Evolutionary conservation across 2,888 invertebrate species (phyloP).

Genomic region (Holacanthella duospinosa): DNA sequence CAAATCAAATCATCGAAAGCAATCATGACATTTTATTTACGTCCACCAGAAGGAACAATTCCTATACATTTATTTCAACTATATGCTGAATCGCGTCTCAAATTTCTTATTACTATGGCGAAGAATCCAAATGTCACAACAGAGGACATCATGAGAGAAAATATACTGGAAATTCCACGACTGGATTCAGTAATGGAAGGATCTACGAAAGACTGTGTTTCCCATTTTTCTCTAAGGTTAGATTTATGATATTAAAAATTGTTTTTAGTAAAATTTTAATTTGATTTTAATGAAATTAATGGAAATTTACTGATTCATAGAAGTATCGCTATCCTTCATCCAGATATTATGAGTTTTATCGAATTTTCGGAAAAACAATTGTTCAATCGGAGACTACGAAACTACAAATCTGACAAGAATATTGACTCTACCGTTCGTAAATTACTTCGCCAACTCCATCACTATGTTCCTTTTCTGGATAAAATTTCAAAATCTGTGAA

Average conservation of each 20-base stretch:
- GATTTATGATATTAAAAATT: not conserved
- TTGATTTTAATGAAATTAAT: no score
- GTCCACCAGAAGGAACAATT: conserved; percentile 13
- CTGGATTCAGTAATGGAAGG: conserved; percentile 10
- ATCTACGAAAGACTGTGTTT: conserved; percentile 11
- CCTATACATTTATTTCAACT: not conserved
- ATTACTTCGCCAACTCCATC: not conserved
- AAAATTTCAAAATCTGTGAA: no score
- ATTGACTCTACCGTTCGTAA: not conserved
- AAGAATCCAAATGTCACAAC: not conserved
- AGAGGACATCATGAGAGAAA: not conserved
- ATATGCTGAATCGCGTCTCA: conserved; percentile 10
- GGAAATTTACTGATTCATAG: no score
- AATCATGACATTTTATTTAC: conserved; percentile 18
- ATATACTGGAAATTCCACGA: not conserved
- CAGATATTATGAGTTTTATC: not conserved
- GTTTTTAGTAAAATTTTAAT: not conserved
- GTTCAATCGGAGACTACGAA: not conserved
- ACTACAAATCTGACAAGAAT: not conserved
- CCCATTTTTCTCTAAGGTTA: conserved; percentile 16
- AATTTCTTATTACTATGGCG: not conserved
- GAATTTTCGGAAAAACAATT: not conserved
- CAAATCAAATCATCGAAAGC: no score
- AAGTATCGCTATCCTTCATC: not conserved
- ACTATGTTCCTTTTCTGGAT: not conserved